Percentiles rank a stretch among this genome's conserved stretches.
Conservation (phyloP, 2,797 vertebrate genomes). For the Acanthurus lineatus region DNA sequence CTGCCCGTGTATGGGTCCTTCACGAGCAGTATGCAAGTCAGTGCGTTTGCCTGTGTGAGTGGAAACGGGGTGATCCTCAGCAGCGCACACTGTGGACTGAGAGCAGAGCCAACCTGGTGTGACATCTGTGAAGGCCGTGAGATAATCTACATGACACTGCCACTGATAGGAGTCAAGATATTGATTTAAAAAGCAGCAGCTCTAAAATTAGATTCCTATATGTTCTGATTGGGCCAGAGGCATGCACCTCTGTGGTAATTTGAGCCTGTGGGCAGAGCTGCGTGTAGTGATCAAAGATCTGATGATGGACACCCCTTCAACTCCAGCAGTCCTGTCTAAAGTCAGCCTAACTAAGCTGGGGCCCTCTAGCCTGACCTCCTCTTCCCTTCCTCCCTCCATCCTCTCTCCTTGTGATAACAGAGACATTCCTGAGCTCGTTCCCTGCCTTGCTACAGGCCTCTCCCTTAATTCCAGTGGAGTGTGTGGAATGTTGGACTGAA, state of each 20-base stretch:
- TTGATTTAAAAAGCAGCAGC: conserved; percentile 83
- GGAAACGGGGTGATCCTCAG: conserved; percentile 65
- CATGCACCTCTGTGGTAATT: conserved; percentile 60
- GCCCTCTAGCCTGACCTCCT: conserved; percentile 71
- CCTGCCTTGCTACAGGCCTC: conserved; percentile 80
- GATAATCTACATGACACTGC: conserved; percentile 84
- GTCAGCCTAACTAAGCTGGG: conserved; percentile 52
- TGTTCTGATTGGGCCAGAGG: conserved; percentile 63
- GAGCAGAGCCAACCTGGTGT: conserved; percentile 79
- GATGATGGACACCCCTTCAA: conserved; percentile 55
- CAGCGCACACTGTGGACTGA: conserved; percentile 67
- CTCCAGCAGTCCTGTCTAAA: conserved; percentile 58
- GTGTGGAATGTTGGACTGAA: conserved; percentile 81
- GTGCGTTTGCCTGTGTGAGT: conserved; percentile 47
- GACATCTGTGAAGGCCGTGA: conserved; percentile 81
- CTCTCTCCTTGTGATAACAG: conserved; percentile 80
- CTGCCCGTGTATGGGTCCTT: conserved; percentile 57
- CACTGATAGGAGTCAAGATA: conserved; percentile 76
- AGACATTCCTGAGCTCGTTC: conserved; percentile 85
- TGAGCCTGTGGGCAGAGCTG: conserved; percentile 42
- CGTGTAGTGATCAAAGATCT: conserved; percentile 63
- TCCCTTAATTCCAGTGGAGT: conserved; percentile 83
- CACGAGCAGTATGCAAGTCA: conserved; percentile 54
- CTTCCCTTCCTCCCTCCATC: conserved; percentile 76
- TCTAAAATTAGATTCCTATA: conserved; percentile 80